Conservation (phyloP, 2,888 invertebrate genomes). For the Nomada goodeniana region DNA sequence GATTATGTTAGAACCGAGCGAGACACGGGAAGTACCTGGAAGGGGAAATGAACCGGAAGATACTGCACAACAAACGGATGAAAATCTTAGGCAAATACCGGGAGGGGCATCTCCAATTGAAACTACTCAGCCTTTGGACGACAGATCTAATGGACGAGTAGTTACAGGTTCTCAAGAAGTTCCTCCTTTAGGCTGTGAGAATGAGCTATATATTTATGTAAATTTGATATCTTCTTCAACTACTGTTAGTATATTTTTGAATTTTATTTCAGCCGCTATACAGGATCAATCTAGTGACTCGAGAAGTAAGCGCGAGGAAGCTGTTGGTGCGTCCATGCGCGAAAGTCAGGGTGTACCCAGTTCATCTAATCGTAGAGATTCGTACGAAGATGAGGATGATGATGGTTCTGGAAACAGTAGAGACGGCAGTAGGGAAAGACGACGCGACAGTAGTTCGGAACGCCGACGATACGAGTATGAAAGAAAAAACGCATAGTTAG, state of each 20-base stretch:
- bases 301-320: conserved; percentile 81
- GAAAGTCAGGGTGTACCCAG: conserved; percentile 74
- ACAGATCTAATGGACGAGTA: conserved; percentile 76
- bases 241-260: background rate
- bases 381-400: conserved; percentile 82
- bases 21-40: conserved; percentile 79
- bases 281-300: conserved; percentile 77
- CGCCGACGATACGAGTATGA: conserved; percentile 78
- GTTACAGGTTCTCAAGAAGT: conserved; percentile 82
- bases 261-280: conserved; percentile 64
- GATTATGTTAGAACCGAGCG: conserved; percentile 73
- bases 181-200: conserved; percentile 71
- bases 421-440: conserved; percentile 81
- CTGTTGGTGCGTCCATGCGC: conserved; percentile 80
- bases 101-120: conserved; percentile 81
- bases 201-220: background rate
- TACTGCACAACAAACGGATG: conserved; percentile 70
- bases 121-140: conserved; percentile 72
- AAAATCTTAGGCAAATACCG: conserved; percentile 78
- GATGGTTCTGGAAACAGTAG: conserved; percentile 81
- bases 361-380: conserved; percentile 78
- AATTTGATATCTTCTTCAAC: background rate
- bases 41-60: conserved; percentile 78
- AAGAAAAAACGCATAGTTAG: conserved; percentile 78
- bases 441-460: conserved; percentile 79